These are phyloP conservation scores for Pelodytes ibericus DNA, from an alignment of 2,797 vertebrate genomes.

Conservation along the genomic window DNA sequence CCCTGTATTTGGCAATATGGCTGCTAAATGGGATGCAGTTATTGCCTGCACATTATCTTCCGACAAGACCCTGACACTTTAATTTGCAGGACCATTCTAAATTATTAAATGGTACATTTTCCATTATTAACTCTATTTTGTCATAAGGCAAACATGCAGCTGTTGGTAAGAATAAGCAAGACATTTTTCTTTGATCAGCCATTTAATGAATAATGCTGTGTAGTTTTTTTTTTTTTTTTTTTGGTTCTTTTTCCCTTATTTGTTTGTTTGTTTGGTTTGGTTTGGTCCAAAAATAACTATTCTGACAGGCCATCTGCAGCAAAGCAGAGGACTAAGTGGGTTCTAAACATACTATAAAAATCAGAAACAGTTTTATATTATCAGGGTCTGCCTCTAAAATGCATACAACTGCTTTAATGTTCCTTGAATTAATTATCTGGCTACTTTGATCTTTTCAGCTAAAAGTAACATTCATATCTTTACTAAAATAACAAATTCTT, in stretches of 20 bases:
- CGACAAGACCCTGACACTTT: no score
- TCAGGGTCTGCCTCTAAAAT: background rate
- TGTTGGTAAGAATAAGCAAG: background rate
- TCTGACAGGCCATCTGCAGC: background rate
- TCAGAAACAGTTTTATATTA: conserved; percentile 7
- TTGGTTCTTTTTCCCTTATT: no score
- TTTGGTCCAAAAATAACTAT: background rate
- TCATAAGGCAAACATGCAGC: background rate
- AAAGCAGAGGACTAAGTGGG: background rate
- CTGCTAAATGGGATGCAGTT: no score
- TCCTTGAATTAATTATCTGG: conserved; percentile 3
- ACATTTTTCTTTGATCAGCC: background rate
- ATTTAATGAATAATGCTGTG: background rate
- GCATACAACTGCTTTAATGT: conserved; percentile 1
- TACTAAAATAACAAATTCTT: background rate
- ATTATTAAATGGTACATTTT: background rate
- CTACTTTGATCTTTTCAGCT: background rate
- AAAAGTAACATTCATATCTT: conserved; percentile 12
- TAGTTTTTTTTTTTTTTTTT: background rate
- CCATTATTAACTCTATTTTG: background rate
- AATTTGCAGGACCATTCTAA: background rate
- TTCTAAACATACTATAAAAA: conserved; percentile 8
- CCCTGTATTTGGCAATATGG: no score
- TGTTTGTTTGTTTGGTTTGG: background rate
- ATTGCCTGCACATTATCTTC: no score